Base-by-base conservation (phyloP, 2,888 invertebrate species). In the Heliconius sara region DNA sequence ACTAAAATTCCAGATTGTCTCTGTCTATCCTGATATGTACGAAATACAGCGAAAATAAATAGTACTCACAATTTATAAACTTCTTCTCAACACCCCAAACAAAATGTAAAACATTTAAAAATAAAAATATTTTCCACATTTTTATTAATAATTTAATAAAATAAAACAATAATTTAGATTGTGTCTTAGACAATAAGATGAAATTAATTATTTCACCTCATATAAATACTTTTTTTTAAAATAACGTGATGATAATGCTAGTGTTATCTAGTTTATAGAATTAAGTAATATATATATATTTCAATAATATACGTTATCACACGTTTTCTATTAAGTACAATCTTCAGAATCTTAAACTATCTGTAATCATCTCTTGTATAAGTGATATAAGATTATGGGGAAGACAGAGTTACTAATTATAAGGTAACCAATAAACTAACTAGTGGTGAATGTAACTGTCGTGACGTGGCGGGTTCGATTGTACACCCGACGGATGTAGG, bases 51-150 rank as follows among this genome's bases (percentile, higher is more conserved):
- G 19, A 27, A 27, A 2, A 27, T 27, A 25, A 30, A 3, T 43
- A 70, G 22, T 79, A 83, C 85, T 86, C 80, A 86, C 86, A 85
- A 71, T 84, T 86, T 47, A 86, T 83, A 71, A 80, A 83, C 68
- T 79, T 80, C 30, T 84, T 85, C 16, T 82, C 83, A 47, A 72
- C 43, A 72, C 79, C 77, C 74, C 60, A 80, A 13, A 80, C 84
- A 27, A 76, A 65, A 71, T 78, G 76, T 5, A 74, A n/a, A 1
- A 80, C 71, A 83, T 79, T 47, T n/a, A 83, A 13, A 12, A 81
- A 66, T 22, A 77, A 80, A 30, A 83, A 73, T 34, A 80, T 57
- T 73, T 74, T 80, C 81, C 80, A 82, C 85, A 85, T 85, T 77
- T 79, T 84, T 5, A 27, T 25, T 27, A 9, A 75, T 60, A 34